These are phyloP conservation scores for Hesperia comma DNA, from an alignment of 2,888 invertebrate genomes.

Conservation along the genomic window DNA sequence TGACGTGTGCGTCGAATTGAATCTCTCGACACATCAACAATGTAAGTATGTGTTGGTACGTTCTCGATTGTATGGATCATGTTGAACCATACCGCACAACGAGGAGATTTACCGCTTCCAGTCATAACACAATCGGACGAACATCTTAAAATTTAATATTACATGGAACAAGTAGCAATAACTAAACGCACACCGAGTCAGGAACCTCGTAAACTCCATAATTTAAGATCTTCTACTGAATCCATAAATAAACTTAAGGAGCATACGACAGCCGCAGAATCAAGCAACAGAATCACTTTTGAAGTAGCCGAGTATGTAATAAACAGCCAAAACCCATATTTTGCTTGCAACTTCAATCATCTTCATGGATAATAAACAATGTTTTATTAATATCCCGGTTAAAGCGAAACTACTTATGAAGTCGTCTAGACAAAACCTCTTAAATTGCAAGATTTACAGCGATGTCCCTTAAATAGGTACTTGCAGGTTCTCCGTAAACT, in stretches of 20 bases:
- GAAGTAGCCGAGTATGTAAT: slow-evolving; percentile 28
- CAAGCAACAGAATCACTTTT: slow-evolving; percentile 30
- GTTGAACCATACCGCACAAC: background rate
- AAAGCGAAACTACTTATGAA: slow-evolving; percentile 13
- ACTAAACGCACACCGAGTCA: slow-evolving; percentile 43
- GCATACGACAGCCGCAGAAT: slow-evolving; percentile 24
- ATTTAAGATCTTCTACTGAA: slow-evolving; percentile 41
- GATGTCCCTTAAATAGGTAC: background rate
- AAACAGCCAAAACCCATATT: slow-evolving; percentile 14
- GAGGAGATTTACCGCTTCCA: slow-evolving; percentile 41
- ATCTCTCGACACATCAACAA: background rate
- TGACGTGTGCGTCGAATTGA: background rate
- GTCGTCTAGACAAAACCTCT: background rate
- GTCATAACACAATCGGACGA: slow-evolving; percentile 50
- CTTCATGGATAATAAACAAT: slow-evolving; percentile 23
- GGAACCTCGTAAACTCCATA: slow-evolving; percentile 45
- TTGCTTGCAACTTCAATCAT: slow-evolving; percentile 9
- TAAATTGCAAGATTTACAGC: background rate
- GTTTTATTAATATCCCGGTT: slow-evolving; percentile 19
- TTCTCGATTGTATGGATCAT: slow-evolving; percentile 11
- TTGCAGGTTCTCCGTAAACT: background rate
- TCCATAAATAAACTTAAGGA: slow-evolving; percentile 43
- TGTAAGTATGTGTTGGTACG: background rate
- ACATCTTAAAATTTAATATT: slow-evolving; percentile 20
- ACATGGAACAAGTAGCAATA: slow-evolving; percentile 21